These are phyloP conservation scores for Falco columbarius DNA, from an alignment of 2,797 vertebrate genomes.

Conservation along the genomic window DNA sequence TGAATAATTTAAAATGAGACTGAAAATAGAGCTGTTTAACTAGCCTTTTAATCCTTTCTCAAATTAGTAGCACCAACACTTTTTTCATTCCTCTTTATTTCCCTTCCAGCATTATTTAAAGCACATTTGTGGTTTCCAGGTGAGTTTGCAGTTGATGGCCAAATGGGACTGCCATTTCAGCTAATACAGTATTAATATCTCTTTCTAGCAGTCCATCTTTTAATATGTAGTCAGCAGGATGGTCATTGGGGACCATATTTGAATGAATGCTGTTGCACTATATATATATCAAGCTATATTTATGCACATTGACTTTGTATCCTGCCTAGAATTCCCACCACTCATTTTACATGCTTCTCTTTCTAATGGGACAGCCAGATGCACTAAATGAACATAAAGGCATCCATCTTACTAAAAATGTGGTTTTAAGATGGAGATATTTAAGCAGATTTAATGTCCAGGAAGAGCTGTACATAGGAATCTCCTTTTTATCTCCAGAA, in stretches of 20 bases:
- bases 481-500: conserved; percentile 19
- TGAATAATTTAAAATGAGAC: conserved; percentile 39
- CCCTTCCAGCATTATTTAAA: not conserved
- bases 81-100: conserved; percentile 1
- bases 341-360: not conserved
- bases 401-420: not conserved
- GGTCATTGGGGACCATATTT: not conserved
- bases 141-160: not conserved
- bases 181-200: not conserved
- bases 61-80: not conserved
- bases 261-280: not conserved
- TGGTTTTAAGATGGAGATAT: conserved; percentile 1
- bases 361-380: not conserved
- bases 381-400: not conserved
- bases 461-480: not conserved
- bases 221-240: not conserved
- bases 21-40: conserved; percentile 7
- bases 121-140: not conserved
- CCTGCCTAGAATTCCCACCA: not conserved
- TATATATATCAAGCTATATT: not conserved
- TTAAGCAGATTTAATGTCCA: conserved; percentile 21
- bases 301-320: not conserved
- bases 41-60: conserved; percentile 4
- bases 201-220: not conserved
- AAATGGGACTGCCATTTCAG: not conserved